Evolutionary conservation across 2,113 vertebrate genomes (phyloP).

Genomic region (Phalacrocorax brasilianus): DNA sequence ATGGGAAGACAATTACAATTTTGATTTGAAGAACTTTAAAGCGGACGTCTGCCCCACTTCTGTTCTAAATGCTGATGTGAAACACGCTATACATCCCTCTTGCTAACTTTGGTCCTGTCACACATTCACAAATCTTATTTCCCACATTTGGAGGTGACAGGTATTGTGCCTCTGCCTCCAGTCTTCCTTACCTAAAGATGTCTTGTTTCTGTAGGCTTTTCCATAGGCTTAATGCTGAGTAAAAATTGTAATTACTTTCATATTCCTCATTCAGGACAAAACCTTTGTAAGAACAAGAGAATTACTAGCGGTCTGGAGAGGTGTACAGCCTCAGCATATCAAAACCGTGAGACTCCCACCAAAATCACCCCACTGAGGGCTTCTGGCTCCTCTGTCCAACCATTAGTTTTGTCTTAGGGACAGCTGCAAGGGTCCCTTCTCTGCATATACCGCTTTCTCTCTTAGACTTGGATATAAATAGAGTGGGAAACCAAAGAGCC

Average conservation of each 20-base stretch:
- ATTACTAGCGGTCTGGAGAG: background rate
- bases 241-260: background rate
- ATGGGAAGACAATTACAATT: conserved; percentile 15
- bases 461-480: background rate
- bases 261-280: background rate
- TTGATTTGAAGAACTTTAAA: conserved; percentile 47
- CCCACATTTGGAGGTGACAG: background rate
- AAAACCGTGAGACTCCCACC: background rate
- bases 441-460: background rate
- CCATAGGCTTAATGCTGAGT: background rate
- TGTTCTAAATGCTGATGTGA: background rate
- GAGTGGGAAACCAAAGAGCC: background rate
- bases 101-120: conserved; percentile 21
- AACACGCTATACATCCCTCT: background rate
- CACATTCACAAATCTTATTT: background rate
- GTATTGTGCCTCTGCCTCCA: background rate
- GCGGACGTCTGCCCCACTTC: conserved; percentile 18
- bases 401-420: background rate
- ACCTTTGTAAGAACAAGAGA: background rate
- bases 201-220: background rate
- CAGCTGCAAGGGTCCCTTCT: conserved; percentile 4
- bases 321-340: background rate
- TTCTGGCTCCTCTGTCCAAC: background rate
- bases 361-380: background rate
- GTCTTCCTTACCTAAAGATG: background rate